These are phyloP conservation scores for Drosophila ogumai DNA, from an alignment of 1,140 invertebrate species.

Conservation along the genomic window DNA sequence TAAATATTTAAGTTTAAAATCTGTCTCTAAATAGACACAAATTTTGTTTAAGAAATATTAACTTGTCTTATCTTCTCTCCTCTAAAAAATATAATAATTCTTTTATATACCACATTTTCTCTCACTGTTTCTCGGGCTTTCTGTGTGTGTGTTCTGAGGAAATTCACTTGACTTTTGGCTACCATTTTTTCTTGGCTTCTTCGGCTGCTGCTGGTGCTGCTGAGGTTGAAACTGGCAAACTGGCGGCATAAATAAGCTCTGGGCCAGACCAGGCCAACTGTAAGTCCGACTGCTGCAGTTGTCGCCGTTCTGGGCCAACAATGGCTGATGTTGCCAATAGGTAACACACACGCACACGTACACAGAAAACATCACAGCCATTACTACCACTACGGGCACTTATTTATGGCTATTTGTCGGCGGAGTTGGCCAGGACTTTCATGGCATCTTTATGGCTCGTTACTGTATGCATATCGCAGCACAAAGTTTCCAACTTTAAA, in stretches of 20 bases:
- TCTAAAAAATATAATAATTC: no score
- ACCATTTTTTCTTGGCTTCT: slow-evolving; percentile 57
- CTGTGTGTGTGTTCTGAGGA: slow-evolving; percentile 60
- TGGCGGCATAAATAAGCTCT: slow-evolving; percentile 71
- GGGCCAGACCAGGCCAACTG: slow-evolving; percentile 31
- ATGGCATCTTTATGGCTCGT: slow-evolving; percentile 46
- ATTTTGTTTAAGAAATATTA: no score
- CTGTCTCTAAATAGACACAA: no score
- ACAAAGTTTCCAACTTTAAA: slow-evolving; percentile 47
- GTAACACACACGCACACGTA: slow-evolving; percentile 28
- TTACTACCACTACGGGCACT: slow-evolving; percentile 20
- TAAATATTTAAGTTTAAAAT: no score
- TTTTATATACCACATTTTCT: not conserved
- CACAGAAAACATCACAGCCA: not conserved
- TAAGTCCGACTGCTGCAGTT: slow-evolving; percentile 65
- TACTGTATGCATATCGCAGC: slow-evolving; percentile 38
- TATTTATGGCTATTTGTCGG: slow-evolving; percentile 79
- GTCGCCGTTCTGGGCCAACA: slow-evolving; percentile 66
- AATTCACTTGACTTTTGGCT: slow-evolving; percentile 82
- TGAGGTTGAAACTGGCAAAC: slow-evolving; percentile 34
- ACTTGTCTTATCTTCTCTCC: no score
- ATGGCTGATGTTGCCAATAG: slow-evolving; percentile 53
- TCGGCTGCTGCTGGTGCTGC: slow-evolving; percentile 28
- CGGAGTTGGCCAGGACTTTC: slow-evolving; percentile 65
- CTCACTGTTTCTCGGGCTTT: slow-evolving; percentile 34